Evolutionary conservation across 2,888 invertebrate genomes (phyloP), one percentile per base, ranked within the genome.

Genomic region (Opisthograptis luteolata): DNA sequence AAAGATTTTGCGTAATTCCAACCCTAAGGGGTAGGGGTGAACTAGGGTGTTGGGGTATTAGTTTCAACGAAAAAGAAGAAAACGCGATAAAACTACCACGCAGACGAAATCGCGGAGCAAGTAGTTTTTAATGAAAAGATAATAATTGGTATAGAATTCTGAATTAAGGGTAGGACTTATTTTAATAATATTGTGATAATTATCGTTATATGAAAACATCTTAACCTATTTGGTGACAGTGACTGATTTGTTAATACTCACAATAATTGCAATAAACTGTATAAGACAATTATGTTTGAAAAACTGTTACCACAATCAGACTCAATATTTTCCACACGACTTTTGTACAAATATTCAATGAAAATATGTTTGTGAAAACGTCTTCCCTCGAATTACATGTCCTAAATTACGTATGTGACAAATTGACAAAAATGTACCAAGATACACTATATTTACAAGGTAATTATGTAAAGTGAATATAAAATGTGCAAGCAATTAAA

Each of bases 211-310:
- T 52, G 34, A 32, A 54, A 51, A 54, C 57, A 66, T 71, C 80
- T 81, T 87, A 87, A 60, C 57, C 81, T 87, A 89, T 81, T 87
- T 88, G 88, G 87, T 89, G 86, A 89, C 86, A 88, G 85, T 87
- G 81, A 78, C 70, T 68, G 65, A 55, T 54, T 66, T 70, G 72
- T 71, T 72, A 80, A 70, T 53, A 58, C 76, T 70, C 79, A 84
- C 79, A 79, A 60, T 69, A 70, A 70, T 41, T 32, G 46, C 39
- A 49, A 45, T 36, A 39, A 47, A 42, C 39, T 8, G 1, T 20
- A 37, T 24, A 19, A 20, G 43, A 45, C 45, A 47, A 49, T 48
- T 76, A 78, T n/a, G n/a, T 72, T 74, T 73, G 77, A 80, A 79
- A 50, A 78, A 77, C 68, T 76, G 71, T 76, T 76, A 75, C 70